A percentile compares a stretch with the other conserved stretches of the same genome.
These are phyloP conservation scores for Hypsopygia costalis DNA, from an alignment of 2,888 invertebrate species.

Conservation along the genomic window DNA sequence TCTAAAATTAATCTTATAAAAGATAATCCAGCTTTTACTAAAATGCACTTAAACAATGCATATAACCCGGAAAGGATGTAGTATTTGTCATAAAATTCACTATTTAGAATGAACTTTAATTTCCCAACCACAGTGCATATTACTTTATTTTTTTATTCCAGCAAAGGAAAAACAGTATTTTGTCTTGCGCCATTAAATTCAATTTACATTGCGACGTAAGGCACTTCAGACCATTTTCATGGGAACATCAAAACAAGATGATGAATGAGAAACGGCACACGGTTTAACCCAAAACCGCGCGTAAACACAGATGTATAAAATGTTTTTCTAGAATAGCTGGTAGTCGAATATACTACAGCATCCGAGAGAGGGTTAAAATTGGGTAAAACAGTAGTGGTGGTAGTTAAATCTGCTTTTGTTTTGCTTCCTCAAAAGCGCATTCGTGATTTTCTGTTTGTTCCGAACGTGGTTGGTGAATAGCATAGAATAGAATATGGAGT, in stretches of 20 bases:
- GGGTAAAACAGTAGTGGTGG: too few species aligned
- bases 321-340: conserved; percentile 12
- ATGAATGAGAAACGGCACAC: conserved; percentile 44
- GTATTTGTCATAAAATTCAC: conserved; percentile 19
- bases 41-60: too few species aligned
- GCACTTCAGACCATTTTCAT: conserved; percentile 14
- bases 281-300: conserved; percentile 36
- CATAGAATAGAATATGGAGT: too few species aligned
- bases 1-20: too few species aligned
- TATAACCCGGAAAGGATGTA: conserved; percentile 5
- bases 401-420: too few species aligned
- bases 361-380: too few species aligned
- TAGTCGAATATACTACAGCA: too few species aligned
- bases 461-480: too few species aligned
- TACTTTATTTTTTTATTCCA: background rate
- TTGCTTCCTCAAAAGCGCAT: too few species aligned
- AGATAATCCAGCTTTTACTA: too few species aligned
- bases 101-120: conserved; percentile 19
- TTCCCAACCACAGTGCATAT: conserved; percentile 8
- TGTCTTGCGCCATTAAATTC: background rate
- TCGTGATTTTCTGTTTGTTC: too few species aligned
- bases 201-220: background rate
- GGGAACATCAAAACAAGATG: conserved; percentile 26
- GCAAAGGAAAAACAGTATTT: conserved; percentile 3
- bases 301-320: conserved; percentile 6